A percentile compares a stretch with the other conserved stretches of the same genome.
These are phyloP conservation scores for Sandelia bainsii DNA, from an alignment of 2,797 vertebrate genomes.

Conservation along the genomic window DNA sequence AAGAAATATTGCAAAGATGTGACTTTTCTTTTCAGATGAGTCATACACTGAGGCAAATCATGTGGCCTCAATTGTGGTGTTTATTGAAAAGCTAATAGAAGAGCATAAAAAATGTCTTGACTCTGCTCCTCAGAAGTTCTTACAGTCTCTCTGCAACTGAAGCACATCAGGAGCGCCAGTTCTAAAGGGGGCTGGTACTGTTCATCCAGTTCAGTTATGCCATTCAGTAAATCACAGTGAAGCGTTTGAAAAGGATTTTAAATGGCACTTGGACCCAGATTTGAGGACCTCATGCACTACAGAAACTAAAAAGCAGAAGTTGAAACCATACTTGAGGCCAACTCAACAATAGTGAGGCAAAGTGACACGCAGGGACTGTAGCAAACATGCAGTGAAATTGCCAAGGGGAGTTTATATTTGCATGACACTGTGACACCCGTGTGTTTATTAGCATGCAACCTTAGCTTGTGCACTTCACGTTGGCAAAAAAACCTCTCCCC, in stretches of 20 bases:
- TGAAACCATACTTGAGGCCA: slow-evolving; percentile 34
- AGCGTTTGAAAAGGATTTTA: slow-evolving; percentile 65
- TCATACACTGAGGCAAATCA: slow-evolving; percentile 46
- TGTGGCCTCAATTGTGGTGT: slow-evolving; percentile 48
- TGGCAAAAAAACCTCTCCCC: neutral
- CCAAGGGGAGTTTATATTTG: slow-evolving; percentile 75
- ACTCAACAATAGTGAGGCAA: slow-evolving; percentile 30
- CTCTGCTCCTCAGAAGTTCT: slow-evolving; percentile 20
- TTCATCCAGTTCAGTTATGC: slow-evolving; percentile 43
- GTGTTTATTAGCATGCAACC: slow-evolving; percentile 84
- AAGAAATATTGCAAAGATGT: slow-evolving; percentile 48
- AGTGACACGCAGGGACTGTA: slow-evolving; percentile 40
- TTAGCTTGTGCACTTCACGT: slow-evolving; percentile 63
- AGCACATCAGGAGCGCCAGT: slow-evolving; percentile 16
- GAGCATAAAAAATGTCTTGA: slow-evolving; percentile 22
- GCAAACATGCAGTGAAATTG: slow-evolving; percentile 62
- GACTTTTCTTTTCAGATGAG: slow-evolving; percentile 49
- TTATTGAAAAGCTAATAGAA: slow-evolving; percentile 47
- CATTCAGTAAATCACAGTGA: slow-evolving; percentile 51
- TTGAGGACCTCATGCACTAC: slow-evolving; percentile 35
- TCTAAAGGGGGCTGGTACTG: slow-evolving; percentile 25
- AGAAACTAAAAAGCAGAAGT: slow-evolving; percentile 47
- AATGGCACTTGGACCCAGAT: slow-evolving; percentile 46
- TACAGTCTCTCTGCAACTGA: slow-evolving; percentile 21
- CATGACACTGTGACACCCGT: slow-evolving; percentile 72